phyloP scores from a whole-genome alignment of 2,888 invertebrate genomes.

The Seladonia tumulorum region DNA sequence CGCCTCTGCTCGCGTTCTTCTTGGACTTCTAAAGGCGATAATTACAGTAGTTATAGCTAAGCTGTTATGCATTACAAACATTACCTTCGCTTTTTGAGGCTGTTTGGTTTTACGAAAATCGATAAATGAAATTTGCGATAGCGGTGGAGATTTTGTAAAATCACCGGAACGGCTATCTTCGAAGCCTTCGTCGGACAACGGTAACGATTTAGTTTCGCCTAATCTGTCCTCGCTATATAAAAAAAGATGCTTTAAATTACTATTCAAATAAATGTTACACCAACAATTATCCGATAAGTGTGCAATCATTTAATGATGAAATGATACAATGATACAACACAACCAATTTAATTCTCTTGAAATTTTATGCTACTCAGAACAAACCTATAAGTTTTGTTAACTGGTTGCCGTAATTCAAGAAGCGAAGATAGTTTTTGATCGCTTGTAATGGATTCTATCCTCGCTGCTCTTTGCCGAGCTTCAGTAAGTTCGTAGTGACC shows the following conservation, averaged over 20 bases:
- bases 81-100: conserved; percentile 71
- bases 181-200: conserved; percentile 86
- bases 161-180: conserved; percentile 85
- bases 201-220: conserved; percentile 79
- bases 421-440: conserved; percentile 67
- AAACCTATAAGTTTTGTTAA: conserved; percentile 77
- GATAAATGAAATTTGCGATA: conserved; percentile 74
- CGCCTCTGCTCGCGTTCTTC: conserved; percentile 72
- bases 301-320: conserved; percentile 35
- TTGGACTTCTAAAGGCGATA: conserved; percentile 52
- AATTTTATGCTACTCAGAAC: conserved; percentile 73
- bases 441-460: conserved; percentile 75
- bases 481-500: conserved; percentile 82
- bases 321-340: conserved; percentile 33
- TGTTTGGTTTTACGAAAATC: conserved; percentile 74
- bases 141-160: conserved; percentile 78
- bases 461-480: conserved; percentile 80
- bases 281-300: conserved; percentile 12
- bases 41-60: neutral
- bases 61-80: neutral
- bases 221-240: conserved; percentile 76
- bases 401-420: conserved; percentile 70
- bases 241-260: neutral
- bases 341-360: conserved; percentile 68
- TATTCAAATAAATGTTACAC: conserved; percentile 30